Percentiles rank a stretch among this genome's conserved stretches.
phyloP scores from a whole-genome alignment of 2,888 invertebrate genomes.

The Drosophila ochracea region DNA sequence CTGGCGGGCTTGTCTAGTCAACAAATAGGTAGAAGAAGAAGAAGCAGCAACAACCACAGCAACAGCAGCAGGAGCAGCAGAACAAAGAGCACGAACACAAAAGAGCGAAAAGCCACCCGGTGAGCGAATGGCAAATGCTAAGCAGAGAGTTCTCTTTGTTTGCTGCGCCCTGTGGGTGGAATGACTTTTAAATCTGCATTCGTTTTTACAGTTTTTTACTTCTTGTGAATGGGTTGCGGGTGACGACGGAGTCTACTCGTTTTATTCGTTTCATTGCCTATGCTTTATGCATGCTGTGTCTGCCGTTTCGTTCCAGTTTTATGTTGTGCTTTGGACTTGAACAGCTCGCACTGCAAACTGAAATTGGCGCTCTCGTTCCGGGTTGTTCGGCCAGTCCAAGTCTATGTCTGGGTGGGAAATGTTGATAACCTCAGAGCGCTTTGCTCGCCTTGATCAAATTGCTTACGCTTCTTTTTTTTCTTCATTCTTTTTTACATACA shows the following conservation, averaged over 20 bases:
- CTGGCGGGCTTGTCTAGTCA: slow-evolving; percentile 56
- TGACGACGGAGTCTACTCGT: slow-evolving; percentile 3
- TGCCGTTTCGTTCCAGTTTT: slow-evolving; percentile 7
- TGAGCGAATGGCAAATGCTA: slow-evolving; percentile 11
- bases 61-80: not conserved
- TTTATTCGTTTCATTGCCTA: slow-evolving; percentile 19
- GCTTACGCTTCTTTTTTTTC: not conserved
- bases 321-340: slow-evolving; percentile 41
- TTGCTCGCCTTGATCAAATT: slow-evolving; percentile 49
- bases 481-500: slow-evolving; percentile 23
- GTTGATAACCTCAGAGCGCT: slow-evolving; percentile 65
- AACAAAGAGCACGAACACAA: slow-evolving; percentile 42
- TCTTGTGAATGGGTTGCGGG: slow-evolving; percentile 13
- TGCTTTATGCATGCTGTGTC: slow-evolving; percentile 43
- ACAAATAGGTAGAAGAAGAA: slow-evolving; percentile 5
- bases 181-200: slow-evolving; percentile 42
- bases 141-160: slow-evolving; percentile 33
- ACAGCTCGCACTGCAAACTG: slow-evolving; percentile 17
- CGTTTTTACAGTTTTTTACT: slow-evolving; percentile 2
- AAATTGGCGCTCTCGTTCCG: slow-evolving; percentile 57
- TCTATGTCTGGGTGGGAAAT: slow-evolving; percentile 34
- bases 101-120: slow-evolving; percentile 18
- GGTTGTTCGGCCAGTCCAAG: slow-evolving; percentile 37
- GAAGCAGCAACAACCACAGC: slow-evolving; percentile 1
- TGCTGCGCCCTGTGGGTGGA: slow-evolving; percentile 43